Evolutionary conservation across 2,888 invertebrate species (phyloP).

Genomic region (Dione vanillae): DNA sequence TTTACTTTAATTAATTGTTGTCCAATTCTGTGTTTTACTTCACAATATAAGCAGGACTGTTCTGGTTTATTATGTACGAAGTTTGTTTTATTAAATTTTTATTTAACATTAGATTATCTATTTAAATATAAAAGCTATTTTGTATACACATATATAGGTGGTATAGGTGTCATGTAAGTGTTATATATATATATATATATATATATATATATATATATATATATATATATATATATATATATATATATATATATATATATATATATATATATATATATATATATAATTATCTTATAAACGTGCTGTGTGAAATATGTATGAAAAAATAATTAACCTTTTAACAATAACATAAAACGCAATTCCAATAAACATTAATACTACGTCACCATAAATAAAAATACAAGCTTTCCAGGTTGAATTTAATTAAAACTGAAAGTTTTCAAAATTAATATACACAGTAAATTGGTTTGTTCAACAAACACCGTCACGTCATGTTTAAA

Average conservation of each 20-base stretch:
- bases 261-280: too few species aligned
- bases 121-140: too few species aligned
- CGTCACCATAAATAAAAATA: slow-evolving; percentile 18
- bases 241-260: too few species aligned
- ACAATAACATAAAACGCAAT: slow-evolving; percentile 2
- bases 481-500: slow-evolving; percentile 34
- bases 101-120: too few species aligned
- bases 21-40: neutral
- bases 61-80: neutral
- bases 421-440: slow-evolving; percentile 37
- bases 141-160: too few species aligned
- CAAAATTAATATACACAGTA: slow-evolving; percentile 39
- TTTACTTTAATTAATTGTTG: neutral
- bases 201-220: too few species aligned
- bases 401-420: slow-evolving; percentile 21
- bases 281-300: neutral
- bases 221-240: too few species aligned
- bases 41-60: too few species aligned
- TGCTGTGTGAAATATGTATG: neutral
- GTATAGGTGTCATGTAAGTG: too few species aligned
- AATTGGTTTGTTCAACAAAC: slow-evolving; percentile 46
- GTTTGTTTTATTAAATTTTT: neutral
- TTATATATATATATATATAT: too few species aligned
- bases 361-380: slow-evolving; percentile 13
- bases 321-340: neutral